phyloP scores from a whole-genome alignment of 2,888 invertebrate species.

The Phytoseiulus persimilis region DNA sequence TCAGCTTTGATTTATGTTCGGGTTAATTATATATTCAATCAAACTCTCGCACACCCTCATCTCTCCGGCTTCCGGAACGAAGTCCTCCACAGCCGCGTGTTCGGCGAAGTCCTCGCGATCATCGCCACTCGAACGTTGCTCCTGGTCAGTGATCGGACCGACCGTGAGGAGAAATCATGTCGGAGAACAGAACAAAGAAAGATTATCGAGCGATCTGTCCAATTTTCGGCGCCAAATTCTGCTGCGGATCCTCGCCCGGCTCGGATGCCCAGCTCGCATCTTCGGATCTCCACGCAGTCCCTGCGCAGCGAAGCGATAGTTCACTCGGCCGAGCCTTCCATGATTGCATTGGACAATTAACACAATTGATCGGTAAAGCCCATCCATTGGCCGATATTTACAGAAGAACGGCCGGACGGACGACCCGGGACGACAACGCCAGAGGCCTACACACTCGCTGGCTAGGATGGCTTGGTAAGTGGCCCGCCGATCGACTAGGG shows the following conservation, averaged over 20 bases:
- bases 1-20: neutral
- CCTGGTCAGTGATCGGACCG: neutral
- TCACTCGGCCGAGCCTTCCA: neutral
- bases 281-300: neutral
- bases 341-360: conserved; percentile 5
- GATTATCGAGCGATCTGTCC: neutral
- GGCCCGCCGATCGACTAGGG: neutral
- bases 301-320: neutral
- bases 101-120: neutral
- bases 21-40: neutral
- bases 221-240: neutral
- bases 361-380: conserved; percentile 5
- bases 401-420: neutral
- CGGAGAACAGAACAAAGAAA: neutral
- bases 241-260: neutral
- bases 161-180: neutral
- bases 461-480: neutral
- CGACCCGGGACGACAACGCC: neutral
- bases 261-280: neutral
- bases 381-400: conserved; percentile 5
- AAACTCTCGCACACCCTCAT: neutral
- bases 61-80: neutral
- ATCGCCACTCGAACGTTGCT: neutral
- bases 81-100: neutral
- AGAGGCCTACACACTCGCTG: neutral